These are phyloP conservation scores for Neodiprion lecontei DNA, from an alignment of 1,140 invertebrate genomes.

Conservation along the genomic window DNA sequence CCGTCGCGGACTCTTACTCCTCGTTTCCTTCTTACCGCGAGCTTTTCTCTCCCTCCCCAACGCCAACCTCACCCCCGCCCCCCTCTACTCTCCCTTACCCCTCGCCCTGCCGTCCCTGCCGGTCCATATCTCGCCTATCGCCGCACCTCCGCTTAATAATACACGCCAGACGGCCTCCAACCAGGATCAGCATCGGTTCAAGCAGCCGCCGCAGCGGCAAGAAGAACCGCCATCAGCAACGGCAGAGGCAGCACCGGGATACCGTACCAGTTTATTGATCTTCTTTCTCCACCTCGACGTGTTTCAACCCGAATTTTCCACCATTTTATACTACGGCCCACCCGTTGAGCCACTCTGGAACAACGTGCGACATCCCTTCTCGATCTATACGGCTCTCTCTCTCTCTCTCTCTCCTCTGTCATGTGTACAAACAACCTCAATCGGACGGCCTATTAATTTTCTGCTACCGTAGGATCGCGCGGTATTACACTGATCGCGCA, in stretches of 20 bases:
- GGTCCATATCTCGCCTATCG: slow-evolving; percentile 12
- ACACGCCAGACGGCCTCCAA: slow-evolving; percentile 46
- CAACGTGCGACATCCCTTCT: slow-evolving; percentile 19
- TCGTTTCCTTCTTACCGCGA: not conserved
- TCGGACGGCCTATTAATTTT: no score
- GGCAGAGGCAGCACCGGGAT: slow-evolving; percentile 31
- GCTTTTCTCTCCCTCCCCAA: slow-evolving; percentile 20
- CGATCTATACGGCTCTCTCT: slow-evolving; percentile 16
- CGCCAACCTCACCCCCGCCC: slow-evolving; percentile 10
- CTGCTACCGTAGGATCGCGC: no score
- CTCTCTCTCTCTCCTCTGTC: slow-evolving; percentile 13
- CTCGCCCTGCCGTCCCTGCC: not conserved
- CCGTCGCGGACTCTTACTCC: slow-evolving; percentile 18
- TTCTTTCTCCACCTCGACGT: slow-evolving; percentile 55
- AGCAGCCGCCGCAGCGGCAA: not conserved
- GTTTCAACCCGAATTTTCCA: slow-evolving; percentile 57
- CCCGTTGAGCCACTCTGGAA: slow-evolving; percentile 37
- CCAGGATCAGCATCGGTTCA: slow-evolving; percentile 43
- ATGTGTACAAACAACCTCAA: not conserved
- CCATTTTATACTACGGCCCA: slow-evolving; percentile 50
- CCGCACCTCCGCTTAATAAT: slow-evolving; percentile 56
- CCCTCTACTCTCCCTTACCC: not conserved
- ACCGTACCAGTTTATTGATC: slow-evolving; percentile 57
- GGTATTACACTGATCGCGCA: no score
- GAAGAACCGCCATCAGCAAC: not conserved